Evolutionary conservation across 1,140 invertebrate species (phyloP), one percentile per base, ranked within the genome.

Genomic region (Pteromalus puparum): DNA sequence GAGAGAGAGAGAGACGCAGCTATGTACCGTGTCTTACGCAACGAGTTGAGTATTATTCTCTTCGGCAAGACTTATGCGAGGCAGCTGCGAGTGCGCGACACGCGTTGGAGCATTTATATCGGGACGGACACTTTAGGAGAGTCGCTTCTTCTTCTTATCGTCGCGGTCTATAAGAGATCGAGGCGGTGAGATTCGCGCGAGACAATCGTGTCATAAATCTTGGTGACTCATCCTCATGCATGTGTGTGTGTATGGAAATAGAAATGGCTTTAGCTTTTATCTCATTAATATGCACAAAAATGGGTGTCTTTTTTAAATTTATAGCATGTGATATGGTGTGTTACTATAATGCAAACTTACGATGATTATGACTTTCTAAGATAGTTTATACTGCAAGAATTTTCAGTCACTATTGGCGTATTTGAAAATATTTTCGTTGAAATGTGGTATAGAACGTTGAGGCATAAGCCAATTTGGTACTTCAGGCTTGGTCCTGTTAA

Each of bases 61-160:
- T 34, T 90, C 88, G 78, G 84, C 78, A 88, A 92, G 91, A 92
- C 88, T 89, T 92, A 91, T 91, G 90, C 87, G 89, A 87, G 88
- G 87, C 91, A 92, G 91, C 90, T 92, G 91, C 90, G 75, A 72
- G 86, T 79, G 75, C 46, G 83, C 84, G 86, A 84, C 72, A 67
- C 46, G 84, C 85, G 87, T 42, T 76, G 76, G 87, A 86, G 87
- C 88, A 88, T 89, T 89, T 90, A 88, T 89, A 88, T 89, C 80
- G 86, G 85, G 84, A 81, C 83, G 86, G 83, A 73, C 75, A 85
- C 87, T 4, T 18, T 21, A 2, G 86, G 86, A 86, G 86, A 86
- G 65, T 6, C 38, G 75, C 42, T 83, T 78, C 80, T 61, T 74
- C 75, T 83, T 78, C 82, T 78, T 83, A 88, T 87, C 85, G 87